Evolutionary conservation across 2,888 invertebrate species (phyloP).

Genomic region (Mythimna pallens): DNA sequence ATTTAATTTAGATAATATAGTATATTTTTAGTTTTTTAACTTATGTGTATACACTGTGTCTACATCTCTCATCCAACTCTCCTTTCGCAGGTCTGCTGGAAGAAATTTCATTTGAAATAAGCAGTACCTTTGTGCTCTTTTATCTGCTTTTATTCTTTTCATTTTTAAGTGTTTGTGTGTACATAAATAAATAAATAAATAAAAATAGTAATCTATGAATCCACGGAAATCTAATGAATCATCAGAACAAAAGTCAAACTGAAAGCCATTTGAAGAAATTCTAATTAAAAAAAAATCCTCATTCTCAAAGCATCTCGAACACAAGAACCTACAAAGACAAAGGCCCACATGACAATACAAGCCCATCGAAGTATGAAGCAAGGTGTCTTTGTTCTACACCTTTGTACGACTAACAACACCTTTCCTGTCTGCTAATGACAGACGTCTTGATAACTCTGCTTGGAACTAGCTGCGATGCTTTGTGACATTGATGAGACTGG

Average conservation of each 20-base stretch:
- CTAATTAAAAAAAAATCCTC: constrained; percentile 4
- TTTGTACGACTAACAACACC: constrained; percentile 46
- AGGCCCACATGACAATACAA: constrained; percentile 28
- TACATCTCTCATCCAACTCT: too few relatives aligned
- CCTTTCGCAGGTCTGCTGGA: too few relatives aligned
- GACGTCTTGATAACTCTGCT: constrained; percentile 45
- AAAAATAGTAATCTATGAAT: too few relatives aligned
- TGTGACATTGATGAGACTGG: constrained; percentile 18
- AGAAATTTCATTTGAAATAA: too few relatives aligned
- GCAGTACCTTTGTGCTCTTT: too few relatives aligned
- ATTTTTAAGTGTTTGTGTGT: too few relatives aligned
- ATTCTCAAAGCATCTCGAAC: not conserved
- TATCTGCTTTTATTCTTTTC: too few relatives aligned
- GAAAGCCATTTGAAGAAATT: not conserved
- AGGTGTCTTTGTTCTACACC: constrained; percentile 49
- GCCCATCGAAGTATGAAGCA: constrained; percentile 70
- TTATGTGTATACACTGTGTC: too few relatives aligned
- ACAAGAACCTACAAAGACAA: constrained; percentile 15
- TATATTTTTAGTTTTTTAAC: too few relatives aligned
- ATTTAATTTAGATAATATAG: too few relatives aligned
- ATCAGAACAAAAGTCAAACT: not conserved
- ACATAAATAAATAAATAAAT: too few relatives aligned
- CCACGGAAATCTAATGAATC: not conserved
- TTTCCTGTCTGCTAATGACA: constrained; percentile 61
- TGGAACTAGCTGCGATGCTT: constrained; percentile 14